A percentile compares a stretch with the other conserved stretches of the same genome.
Conservation (phyloP, 2,797 vertebrate genomes). For the Aselliscus stoliczkanus region DNA sequence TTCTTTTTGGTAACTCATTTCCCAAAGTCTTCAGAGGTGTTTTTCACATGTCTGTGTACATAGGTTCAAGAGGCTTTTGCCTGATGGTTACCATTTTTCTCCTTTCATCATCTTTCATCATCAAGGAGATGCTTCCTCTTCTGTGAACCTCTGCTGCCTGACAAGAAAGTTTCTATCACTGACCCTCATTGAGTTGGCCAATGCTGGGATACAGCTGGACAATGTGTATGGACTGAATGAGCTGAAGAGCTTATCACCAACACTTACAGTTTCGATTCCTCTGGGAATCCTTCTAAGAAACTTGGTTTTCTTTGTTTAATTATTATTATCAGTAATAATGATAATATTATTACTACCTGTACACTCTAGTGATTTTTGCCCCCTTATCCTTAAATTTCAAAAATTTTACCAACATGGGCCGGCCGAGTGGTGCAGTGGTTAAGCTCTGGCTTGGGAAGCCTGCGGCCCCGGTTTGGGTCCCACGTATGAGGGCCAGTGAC, state of each 20-base stretch:
- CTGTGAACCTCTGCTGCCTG: background rate
- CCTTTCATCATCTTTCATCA: background rate
- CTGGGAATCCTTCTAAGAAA: background rate
- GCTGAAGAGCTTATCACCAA: background rate
- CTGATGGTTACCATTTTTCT: background rate
- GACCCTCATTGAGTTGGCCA: background rate
- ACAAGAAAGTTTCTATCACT: background rate
- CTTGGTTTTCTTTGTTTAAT: background rate
- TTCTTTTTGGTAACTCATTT: background rate
- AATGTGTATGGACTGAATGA: background rate
- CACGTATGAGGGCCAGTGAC: too few relatives aligned
- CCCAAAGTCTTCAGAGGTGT: background rate
- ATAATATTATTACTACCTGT: background rate
- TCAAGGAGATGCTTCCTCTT: background rate
- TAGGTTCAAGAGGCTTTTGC: background rate
- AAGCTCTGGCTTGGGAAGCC: too few relatives aligned
- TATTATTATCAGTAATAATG: too few relatives aligned
- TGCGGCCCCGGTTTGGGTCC: too few relatives aligned
- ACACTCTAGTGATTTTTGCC: too few relatives aligned
- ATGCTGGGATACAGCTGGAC: background rate
- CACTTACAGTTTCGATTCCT: background rate
- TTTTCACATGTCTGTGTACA: background rate
- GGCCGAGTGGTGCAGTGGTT: too few relatives aligned
- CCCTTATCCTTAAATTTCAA: background rate
- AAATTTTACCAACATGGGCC: background rate